Evolutionary conservation across 2,797 vertebrate species (phyloP), one percentile per base, ranked within the genome.

Genomic region (Argya squamiceps): DNA sequence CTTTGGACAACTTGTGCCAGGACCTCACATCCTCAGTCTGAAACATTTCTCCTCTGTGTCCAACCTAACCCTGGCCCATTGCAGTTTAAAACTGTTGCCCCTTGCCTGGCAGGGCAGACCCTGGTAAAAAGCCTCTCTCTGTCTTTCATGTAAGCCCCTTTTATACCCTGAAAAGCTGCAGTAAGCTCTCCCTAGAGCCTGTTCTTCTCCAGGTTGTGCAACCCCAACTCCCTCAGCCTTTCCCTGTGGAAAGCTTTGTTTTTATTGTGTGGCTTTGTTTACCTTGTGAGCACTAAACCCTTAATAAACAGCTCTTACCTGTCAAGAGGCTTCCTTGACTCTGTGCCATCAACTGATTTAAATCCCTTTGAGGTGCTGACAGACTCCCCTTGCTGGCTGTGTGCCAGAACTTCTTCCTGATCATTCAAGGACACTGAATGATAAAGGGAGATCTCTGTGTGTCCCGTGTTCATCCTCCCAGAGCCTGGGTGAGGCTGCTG

Each of bases 21-120:
- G 0, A 3, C 5, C 21, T 90, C 19, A 3, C 50, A 41, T 21
- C 21, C 17, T 69, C 17, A 21, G 4, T 1, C 1, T 41, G 24
- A 55, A 70, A 29, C 17, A 13, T 56, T 70, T 78, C 53, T 75
- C 36, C 58, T 36, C 8, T 13, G 2, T 84, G 53, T 41, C 53
- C 55, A 23, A 1, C 12, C 20, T 41, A 68, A 29, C 11, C 9
- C 22, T 70, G 39, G 23, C 44, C 41, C 37, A 11, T 12, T 68
- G 6, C 56, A n/a, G 11, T 81, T 84, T 76, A 19, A 36, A 89
- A 30, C 23, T 1, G 0, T 32, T 68, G 37, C 4, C 29, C 15
- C 24, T 56, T 56, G 50, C 46, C 50, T 46, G 12, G n/a, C 11
- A 15, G 2, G 8, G 8, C 8, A 43, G 37, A 12, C 19, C 21